These are phyloP conservation scores for Scaptomyza polygonia DNA, from an alignment of 2,888 invertebrate genomes.

Conservation along the genomic window DNA sequence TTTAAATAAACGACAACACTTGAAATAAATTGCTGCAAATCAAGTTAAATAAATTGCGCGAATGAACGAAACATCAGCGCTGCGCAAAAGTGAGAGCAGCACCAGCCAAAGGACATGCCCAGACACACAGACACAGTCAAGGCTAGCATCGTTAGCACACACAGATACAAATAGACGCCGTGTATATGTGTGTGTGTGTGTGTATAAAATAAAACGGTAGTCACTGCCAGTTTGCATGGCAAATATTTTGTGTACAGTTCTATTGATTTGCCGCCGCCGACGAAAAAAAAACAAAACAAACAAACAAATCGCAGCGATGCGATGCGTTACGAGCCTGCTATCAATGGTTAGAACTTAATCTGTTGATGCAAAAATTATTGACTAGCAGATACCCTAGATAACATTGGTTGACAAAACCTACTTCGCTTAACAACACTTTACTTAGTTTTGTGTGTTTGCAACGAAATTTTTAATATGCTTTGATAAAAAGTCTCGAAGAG, in stretches of 20 bases:
- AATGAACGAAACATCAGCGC: slow-evolving; percentile 66
- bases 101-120: slow-evolving; percentile 37
- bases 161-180: slow-evolving; percentile 8
- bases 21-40: slow-evolving; percentile 81
- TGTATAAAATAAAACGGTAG: slow-evolving; percentile 15
- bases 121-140: slow-evolving; percentile 25
- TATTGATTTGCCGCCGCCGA: slow-evolving; percentile 53
- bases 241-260: slow-evolving; percentile 42
- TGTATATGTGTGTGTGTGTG: slow-evolving; percentile 14
- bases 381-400: slow-evolving; percentile 17
- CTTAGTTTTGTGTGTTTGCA: not conserved
- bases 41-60: slow-evolving; percentile 79
- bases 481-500: not conserved
- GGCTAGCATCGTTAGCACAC: slow-evolving; percentile 36
- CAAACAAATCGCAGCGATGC: slow-evolving; percentile 31
- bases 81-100: slow-evolving; percentile 42
- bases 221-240: slow-evolving; percentile 31
- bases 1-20: slow-evolving; percentile 79
- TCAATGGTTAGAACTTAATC: slow-evolving; percentile 46
- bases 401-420: not conserved
- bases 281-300: slow-evolving; percentile 29
- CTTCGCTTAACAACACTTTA: no score
- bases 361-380: not conserved
- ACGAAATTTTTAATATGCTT: not conserved
- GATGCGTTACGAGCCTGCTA: slow-evolving; percentile 41